Evolutionary conservation across 1,140 invertebrate species (phyloP), one percentile per base, ranked within the genome.

Genomic region (Zaprionus vittiger): DNA sequence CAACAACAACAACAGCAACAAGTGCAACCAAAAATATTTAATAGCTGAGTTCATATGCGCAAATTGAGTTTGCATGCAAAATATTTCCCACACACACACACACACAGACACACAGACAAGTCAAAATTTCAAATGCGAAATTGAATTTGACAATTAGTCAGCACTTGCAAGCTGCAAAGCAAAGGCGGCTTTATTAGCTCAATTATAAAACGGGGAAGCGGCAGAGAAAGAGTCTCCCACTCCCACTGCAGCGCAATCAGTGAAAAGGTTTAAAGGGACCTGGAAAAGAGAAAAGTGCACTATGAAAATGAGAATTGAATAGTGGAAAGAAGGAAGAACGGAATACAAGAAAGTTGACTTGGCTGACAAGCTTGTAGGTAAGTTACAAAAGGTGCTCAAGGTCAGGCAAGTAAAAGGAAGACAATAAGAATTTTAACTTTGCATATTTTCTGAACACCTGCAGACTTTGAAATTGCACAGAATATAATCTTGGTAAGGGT

Each of bases 21-120:
- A 44, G 52, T 34, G 60, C 72, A 52, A 65, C 60, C 70, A 68
- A 84, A 81, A 80, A 81, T 81, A 65, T 75, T 73, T 64, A 76
- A 73, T 73, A 54, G 49, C 62, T 68, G 59, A 89, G 61, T 56
- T 73, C 70, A 73, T 67, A 37, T 41, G 17, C 49, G 11, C 34
- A 66, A 73, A 73, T 63, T 73, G 17, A 67, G 56, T 73, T 67
- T 12, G 34, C 62, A 37, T 66, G 62, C 38, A 22, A 66, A 54
- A 54, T 37, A 55, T 60, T 73, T 41, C 15, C 17, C 56, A 31
- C 31, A 66, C 28, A 64, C 49, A 44, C n/a, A n/a, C 44, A 44
- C n/a, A n/a, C 44, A 61, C n/a, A 49, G 15, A 38, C 31, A 38
- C 31, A 52, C 17, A 47, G 26, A 9, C 31, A 37, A 7, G 15